A percentile compares a stretch with the other conserved stretches of the same genome.
Conservation (phyloP, 1,140 invertebrate genomes). For the Phocides pigmalion region DNA sequence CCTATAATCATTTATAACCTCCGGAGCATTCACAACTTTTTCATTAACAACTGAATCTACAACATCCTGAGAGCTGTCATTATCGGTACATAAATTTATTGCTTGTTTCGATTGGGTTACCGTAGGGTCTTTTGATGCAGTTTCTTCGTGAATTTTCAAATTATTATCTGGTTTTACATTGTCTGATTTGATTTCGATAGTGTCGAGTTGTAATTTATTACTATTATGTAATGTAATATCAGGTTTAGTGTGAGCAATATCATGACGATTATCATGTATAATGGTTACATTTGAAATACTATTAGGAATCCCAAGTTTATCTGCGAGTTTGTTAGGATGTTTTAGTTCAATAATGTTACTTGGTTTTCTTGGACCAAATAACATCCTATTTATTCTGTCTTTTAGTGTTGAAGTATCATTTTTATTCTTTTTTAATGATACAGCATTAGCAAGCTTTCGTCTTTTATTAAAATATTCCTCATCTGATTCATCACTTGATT, state of each 20-base stretch:
- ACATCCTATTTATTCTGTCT: conserved; percentile 68
- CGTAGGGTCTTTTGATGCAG: conserved; percentile 23
- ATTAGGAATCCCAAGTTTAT: conserved; percentile 13
- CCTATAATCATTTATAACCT: conserved; percentile 29
- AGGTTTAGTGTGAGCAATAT: neutral
- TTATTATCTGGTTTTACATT: neutral
- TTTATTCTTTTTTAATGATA: conserved; percentile 57
- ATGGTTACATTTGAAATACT: neutral
- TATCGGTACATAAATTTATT: conserved; percentile 53
- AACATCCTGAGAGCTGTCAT: conserved; percentile 38
- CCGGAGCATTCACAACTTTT: conserved; percentile 18
- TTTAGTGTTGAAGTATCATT: conserved; percentile 68
- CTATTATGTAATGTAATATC: neutral
- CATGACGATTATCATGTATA: neutral
- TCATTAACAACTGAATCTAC: conserved; percentile 42
- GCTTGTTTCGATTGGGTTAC: conserved; percentile 44
- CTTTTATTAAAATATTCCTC: conserved; percentile 76
- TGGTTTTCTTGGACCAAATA: conserved; percentile 41
- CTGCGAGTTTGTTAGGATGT: conserved; percentile 13
- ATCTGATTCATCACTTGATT: conserved; percentile 71
- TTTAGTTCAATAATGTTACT: conserved; percentile 33
- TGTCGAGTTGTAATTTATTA: neutral
- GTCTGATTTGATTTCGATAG: neutral
- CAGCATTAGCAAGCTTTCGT: conserved; percentile 69
- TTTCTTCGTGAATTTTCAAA: conserved; percentile 16